A percentile compares a stretch with the other conserved stretches of the same genome.
phyloP scores from a whole-genome alignment of 1,140 invertebrate genomes.

The Lepidurus arcticus region DNA sequence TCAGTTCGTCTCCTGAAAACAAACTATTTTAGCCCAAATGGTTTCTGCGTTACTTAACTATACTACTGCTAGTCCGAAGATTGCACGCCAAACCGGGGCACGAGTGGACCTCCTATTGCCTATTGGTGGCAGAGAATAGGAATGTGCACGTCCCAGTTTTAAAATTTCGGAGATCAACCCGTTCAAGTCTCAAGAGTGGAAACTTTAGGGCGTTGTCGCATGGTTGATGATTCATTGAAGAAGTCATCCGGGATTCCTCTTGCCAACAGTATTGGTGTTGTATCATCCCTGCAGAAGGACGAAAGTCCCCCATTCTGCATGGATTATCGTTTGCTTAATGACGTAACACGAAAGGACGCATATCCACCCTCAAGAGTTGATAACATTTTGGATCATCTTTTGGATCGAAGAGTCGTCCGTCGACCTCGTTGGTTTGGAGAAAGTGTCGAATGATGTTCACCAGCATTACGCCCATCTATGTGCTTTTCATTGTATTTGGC shows the following conservation, averaged over 20 bases:
- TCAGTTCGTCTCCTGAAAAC: background rate
- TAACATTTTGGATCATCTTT: too few relatives aligned
- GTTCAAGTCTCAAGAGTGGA: background rate
- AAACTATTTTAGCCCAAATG: background rate
- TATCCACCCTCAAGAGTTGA: too few relatives aligned
- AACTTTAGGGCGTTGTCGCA: background rate
- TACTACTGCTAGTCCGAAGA: background rate
- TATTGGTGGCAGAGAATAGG: background rate
- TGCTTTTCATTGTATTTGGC: too few relatives aligned
- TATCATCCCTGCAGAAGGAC: too few relatives aligned
- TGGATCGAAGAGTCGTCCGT: too few relatives aligned
- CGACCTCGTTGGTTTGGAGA: too few relatives aligned
- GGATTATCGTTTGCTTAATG: too few relatives aligned
- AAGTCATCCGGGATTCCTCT: too few relatives aligned
- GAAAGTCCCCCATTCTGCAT: constrained; percentile 27
- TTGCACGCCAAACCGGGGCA: background rate
- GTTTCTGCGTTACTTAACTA: background rate
- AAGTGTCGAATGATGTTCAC: too few relatives aligned
- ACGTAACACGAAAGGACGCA: too few relatives aligned
- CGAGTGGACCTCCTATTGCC: background rate
- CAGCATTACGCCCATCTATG: too few relatives aligned
- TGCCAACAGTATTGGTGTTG: too few relatives aligned
- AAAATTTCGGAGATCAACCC: background rate
- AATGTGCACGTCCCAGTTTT: background rate
- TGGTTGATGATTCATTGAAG: background rate